Evolutionary conservation across 2,113 vertebrate genomes (phyloP), one percentile per base, ranked within the genome.

Genomic region (Ellobius talpinus): DNA sequence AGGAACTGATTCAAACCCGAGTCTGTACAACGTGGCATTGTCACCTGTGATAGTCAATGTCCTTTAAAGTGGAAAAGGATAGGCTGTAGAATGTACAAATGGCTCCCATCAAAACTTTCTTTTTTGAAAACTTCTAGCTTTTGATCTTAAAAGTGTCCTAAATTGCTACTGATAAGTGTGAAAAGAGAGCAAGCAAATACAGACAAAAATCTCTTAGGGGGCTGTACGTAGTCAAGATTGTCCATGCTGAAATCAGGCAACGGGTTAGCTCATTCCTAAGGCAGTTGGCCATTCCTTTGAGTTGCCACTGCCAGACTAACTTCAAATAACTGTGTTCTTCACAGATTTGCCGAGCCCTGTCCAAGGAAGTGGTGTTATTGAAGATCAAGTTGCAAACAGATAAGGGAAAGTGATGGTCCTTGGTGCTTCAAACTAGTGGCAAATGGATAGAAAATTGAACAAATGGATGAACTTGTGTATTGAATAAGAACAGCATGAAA

Each of bases 171-270:
- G n/a, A 92, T 85, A 94, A 84, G 8, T 33, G 77, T 74, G 47
- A 87, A 90, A 95, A 33, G 31, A 84, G 61, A 96, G 55, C 36
- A 68, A 92, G 24, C 14, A 94, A 96, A 94, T 24, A 10, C 2
- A 88, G 63, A 45, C 31, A 86, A 91, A 90, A 86, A 55, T 86
- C 33, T 90, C 33, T 78, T 50, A 16, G 33, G 14, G 16, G 7
- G 21, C 31, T 92, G 23, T 77, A 66, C 31, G 36, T 13, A 61
- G 61, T 90, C 52, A 93, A 93, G 50, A 73, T 17, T 55, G 19
- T 81, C 50, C 9, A n/a, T 94, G 72, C 85, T 92, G 58, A 90
- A 96, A 93, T 47, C 78, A 95, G 76, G 74, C 45, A 95, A 87
- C 33, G 24, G 7, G 19, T 45, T 33, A 55, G n/a, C 31, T 84